phyloP scores from a whole-genome alignment of 2,888 invertebrate species.

The Seira sanloemensis region DNA sequence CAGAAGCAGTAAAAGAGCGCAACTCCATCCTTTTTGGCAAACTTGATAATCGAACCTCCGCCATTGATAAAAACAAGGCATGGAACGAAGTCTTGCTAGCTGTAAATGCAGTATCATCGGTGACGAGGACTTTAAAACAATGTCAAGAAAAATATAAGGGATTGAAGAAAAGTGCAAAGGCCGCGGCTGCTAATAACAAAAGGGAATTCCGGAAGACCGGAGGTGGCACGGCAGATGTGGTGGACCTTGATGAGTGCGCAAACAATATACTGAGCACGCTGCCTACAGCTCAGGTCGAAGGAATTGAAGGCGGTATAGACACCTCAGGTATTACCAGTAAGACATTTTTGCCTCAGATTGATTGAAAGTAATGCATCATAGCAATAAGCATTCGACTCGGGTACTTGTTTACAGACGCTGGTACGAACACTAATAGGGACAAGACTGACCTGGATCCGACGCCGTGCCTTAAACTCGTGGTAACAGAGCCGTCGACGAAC shows the following conservation, averaged over 20 bases:
- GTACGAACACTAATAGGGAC: background rate
- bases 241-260: background rate
- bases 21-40: background rate
- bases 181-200: background rate
- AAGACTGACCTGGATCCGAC: too few relatives aligned
- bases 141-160: background rate
- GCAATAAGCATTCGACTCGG: background rate
- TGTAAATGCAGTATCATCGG: background rate
- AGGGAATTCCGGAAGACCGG: slow-evolving; percentile 13
- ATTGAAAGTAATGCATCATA: too few relatives aligned
- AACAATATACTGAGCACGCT: background rate
- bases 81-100: slow-evolving; percentile 7
- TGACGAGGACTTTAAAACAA: background rate
- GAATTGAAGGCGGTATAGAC: background rate
- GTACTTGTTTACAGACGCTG: background rate
- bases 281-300: too few relatives aligned
- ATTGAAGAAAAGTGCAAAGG: background rate
- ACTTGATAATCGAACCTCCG: background rate
- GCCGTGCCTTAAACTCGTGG: background rate
- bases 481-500: background rate
- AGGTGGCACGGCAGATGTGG: slow-evolving; percentile 13
- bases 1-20: background rate
- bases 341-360: background rate
- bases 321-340: background rate
- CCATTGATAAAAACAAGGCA: background rate